Conservation (phyloP, 2,113 vertebrate genomes). For the Ivindomyrus marchei region DNA sequence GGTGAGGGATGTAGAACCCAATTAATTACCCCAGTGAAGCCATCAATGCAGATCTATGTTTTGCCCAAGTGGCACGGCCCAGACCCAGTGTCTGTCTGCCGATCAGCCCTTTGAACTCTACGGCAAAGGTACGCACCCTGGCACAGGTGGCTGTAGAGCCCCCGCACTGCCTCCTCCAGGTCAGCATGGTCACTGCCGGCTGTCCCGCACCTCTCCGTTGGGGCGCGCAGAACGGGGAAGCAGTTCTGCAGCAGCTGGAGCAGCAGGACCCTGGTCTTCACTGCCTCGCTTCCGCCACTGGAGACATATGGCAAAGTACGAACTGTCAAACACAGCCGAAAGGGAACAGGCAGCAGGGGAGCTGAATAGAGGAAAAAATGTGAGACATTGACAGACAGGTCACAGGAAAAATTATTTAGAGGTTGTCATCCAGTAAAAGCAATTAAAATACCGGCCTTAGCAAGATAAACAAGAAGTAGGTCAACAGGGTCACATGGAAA, state of each 20-base stretch:
- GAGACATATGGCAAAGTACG: not conserved
- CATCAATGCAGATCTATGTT: not conserved
- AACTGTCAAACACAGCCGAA: not conserved
- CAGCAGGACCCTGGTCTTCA: conserved; percentile 76
- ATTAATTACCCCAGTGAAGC: not conserved
- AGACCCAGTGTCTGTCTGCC: not conserved
- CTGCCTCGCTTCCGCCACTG: conserved; percentile 77
- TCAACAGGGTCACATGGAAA: not conserved
- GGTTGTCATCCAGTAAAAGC: not conserved
- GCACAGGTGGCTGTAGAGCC: conserved; percentile 82
- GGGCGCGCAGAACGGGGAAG: conserved; percentile 69
- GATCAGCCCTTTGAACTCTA: not conserved
- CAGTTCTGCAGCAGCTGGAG: conserved; percentile 91
- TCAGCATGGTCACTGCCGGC: conserved; percentile 42
- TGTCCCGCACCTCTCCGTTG: conserved; percentile 42
- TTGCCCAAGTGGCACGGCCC: not conserved
- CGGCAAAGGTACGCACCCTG: conserved; percentile 57
- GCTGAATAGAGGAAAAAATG: not conserved
- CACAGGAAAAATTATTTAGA: not conserved
- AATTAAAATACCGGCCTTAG: not conserved
- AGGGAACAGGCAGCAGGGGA: not conserved
- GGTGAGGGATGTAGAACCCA: not conserved
- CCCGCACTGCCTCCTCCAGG: conserved; percentile 61
- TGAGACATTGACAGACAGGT: not conserved
- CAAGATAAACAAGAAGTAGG: not conserved